Evolutionary conservation across 2,888 invertebrate genomes (phyloP), one percentile per base, ranked within the genome.

Genomic region (Microdon myrmicae): DNA sequence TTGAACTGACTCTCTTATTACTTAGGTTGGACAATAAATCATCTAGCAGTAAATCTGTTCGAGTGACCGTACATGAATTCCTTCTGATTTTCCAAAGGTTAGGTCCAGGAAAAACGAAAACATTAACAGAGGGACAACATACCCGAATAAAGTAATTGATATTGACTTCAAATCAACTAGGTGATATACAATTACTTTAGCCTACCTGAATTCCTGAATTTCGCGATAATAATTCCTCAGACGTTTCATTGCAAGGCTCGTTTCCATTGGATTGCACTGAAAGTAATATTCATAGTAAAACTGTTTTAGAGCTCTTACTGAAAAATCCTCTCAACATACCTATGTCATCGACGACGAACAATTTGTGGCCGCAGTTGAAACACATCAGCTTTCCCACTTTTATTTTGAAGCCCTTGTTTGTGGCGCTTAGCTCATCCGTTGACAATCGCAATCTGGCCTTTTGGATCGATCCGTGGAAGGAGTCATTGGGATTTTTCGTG

Each of bases 341-440:
- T 19, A 58, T 22, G 43, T 64, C 64, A 13, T 64, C 64, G 22
- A 64, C 58, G 10, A 64, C 64, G 47, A 64, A 64, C 12, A 64
- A 28, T 12, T 53, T 64, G 8, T 64, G 58, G 6, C 64, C 64
- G 17, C 64, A 64, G 14, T 64, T 64, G 3, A 58, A 19, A 5
- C 64, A 64, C 1, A 51, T 53, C 9, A 64, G 28, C n/a, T 58
- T 58, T 4, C 64, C 64, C 20, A 64, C 58, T 64, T 64, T 64
- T 2, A 64, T 47, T 32, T 64, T 64, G 3, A 58, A 64, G 22
- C 58, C 47, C 10, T 47, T 56, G 17, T 29, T 55, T 8, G 43
- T 54, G 6, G 53, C 37, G 39, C 1, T 8, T 31, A 26, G 7
- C 2, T 32, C 8, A n/a, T n/a, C n/a, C n/a, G n/a, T n/a, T n/a